These are phyloP conservation scores for Agrotis segetum DNA, from an alignment of 2,888 invertebrate genomes.

Conservation along the genomic window DNA sequence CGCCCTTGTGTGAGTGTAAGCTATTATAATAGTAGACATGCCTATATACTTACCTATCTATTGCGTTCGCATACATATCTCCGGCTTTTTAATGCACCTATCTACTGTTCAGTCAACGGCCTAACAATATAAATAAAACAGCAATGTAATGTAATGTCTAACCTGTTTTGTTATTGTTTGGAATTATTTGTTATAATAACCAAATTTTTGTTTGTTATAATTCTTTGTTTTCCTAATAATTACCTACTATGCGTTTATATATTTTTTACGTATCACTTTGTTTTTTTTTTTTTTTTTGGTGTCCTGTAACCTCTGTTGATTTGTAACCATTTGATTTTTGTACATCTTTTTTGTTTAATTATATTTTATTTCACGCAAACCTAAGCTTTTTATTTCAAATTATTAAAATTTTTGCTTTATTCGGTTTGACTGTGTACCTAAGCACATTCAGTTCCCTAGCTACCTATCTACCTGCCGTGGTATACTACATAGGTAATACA, in stretches of 20 bases:
- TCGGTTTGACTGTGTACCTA: not conserved
- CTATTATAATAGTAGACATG: conserved; percentile 52
- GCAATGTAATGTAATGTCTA: conserved; percentile 45
- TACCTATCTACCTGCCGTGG: not conserved
- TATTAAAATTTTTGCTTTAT: conserved; percentile 4
- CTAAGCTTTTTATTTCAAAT: conserved; percentile 62
- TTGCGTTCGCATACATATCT: conserved; percentile 54
- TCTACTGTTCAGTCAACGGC: conserved; percentile 67
- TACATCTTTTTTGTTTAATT: conserved; percentile 61
- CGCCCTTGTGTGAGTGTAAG: conserved; percentile 62
- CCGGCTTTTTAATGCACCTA: conserved; percentile 59
- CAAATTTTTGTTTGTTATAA: conserved; percentile 36
- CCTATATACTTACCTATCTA: conserved; percentile 46
- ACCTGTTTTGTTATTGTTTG: conserved; percentile 54
- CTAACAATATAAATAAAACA: conserved; percentile 61
- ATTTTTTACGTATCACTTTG: conserved; percentile 36
- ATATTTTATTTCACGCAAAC: conserved; percentile 56
- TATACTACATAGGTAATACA: no score
- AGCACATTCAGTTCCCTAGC: no score
- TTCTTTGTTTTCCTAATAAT: conserved; percentile 37
- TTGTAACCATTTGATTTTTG: conserved; percentile 49
- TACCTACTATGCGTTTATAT: conserved; percentile 31
- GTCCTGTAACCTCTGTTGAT: conserved; percentile 41
- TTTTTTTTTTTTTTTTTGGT: conserved; percentile 40
- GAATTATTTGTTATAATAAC: conserved; percentile 38